phyloP scores from a whole-genome alignment of 2,113 vertebrate species.

The Apaloderma vittatum region DNA sequence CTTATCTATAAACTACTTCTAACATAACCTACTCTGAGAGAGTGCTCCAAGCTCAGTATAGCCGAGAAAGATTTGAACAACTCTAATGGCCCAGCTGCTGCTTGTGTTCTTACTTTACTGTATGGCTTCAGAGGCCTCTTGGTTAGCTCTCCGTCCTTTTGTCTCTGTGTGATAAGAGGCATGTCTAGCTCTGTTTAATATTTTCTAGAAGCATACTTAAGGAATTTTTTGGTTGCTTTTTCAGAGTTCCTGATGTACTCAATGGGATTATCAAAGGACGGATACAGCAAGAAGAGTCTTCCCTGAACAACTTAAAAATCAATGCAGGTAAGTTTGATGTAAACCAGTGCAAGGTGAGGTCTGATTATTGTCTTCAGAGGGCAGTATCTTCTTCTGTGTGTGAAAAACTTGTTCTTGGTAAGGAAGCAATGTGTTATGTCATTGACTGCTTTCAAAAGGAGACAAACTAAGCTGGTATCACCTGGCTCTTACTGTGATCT shows the following conservation, averaged over 20 bases:
- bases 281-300: neutral
- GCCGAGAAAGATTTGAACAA: neutral
- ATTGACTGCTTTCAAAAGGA: neutral
- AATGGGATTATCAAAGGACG: neutral
- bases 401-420: neutral
- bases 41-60: neutral
- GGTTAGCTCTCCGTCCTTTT: neutral
- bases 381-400: neutral
- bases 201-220: neutral
- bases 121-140: neutral
- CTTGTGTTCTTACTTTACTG: neutral
- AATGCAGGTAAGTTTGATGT: neutral
- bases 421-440: fast-evolving
- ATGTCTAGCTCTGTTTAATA: neutral
- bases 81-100: neutral
- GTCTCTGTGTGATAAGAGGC: fast-evolving
- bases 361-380: neutral
- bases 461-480: neutral
- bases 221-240: neutral
- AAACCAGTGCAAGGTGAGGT: neutral
- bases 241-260: neutral
- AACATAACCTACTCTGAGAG: neutral
- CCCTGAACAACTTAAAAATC: neutral
- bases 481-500: neutral
- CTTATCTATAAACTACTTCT: neutral